A percentile compares a stretch with the other conserved stretches of the same genome.
phyloP scores from a whole-genome alignment of 2,888 invertebrate species.

The Lacanobia wlatinum region DNA sequence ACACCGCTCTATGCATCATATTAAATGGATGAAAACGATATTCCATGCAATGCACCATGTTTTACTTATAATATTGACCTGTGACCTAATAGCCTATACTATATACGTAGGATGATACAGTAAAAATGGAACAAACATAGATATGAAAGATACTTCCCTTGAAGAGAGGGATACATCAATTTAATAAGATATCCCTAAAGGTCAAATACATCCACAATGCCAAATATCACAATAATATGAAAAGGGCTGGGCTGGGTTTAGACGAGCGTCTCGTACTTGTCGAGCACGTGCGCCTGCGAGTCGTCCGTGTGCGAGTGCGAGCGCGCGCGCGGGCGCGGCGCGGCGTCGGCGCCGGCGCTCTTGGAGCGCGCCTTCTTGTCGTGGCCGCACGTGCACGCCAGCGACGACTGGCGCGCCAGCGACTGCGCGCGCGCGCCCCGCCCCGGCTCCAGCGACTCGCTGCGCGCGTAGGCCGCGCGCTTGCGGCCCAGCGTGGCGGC shows the following conservation, averaged over 20 bases:
- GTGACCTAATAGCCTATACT: conserved; percentile 58
- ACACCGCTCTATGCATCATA: conserved; percentile 70
- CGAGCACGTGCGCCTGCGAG: conserved; percentile 84
- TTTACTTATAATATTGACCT: conserved; percentile 64
- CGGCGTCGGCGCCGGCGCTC: conserved; percentile 72
- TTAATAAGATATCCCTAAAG: conserved; percentile 51
- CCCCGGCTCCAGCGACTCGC: conserved; percentile 86
- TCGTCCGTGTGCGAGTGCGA: conserved; percentile 75
- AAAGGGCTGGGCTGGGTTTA: conserved; percentile 67
- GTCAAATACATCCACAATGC: conserved; percentile 59
- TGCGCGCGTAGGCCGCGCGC: conserved; percentile 81
- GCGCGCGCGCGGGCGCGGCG: conserved; percentile 80
- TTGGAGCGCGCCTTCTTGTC: conserved; percentile 85
- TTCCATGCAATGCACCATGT: conserved; percentile 74
- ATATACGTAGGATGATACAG: conserved; percentile 58
- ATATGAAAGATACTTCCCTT: conserved; percentile 52
- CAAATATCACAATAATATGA: conserved; percentile 69
- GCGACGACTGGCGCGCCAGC: conserved; percentile 85
- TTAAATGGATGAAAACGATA: conserved; percentile 63
- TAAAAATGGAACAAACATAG: conserved; percentile 56
- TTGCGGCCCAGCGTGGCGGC: conserved; percentile 80
- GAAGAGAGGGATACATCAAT: conserved; percentile 38
- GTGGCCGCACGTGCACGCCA: conserved; percentile 88
- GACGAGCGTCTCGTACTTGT: conserved; percentile 89
- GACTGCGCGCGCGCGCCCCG: conserved; percentile 84